Evolutionary conservation across 2,888 invertebrate species (phyloP), one percentile per base, ranked within the genome.

Genomic region (Hybos culiciformis): DNA sequence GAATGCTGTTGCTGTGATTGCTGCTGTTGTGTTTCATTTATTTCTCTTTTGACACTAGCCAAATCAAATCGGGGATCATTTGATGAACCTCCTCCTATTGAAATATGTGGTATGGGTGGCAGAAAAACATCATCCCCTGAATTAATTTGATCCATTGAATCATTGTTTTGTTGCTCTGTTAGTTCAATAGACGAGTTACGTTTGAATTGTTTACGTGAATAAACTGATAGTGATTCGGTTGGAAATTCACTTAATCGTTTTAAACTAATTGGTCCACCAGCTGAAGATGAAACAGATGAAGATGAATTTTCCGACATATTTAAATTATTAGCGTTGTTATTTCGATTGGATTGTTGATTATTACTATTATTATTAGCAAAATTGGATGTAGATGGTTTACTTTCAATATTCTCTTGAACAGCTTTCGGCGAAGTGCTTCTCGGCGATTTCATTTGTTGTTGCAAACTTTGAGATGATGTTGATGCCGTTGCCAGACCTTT

Each of bases 401-500:
- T n/a, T 32, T 31, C 19, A 42, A 34, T 18, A 21, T 45, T 47
- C 43, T 32, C 29, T 48, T 12, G 44, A 37, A 42, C 46, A 54
- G 26, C n/a, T 40, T 12, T 15, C 14, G 9, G 18, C 15, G 29
- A n/a, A n/a, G n/a, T n/a, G n/a, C n/a, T n/a, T n/a, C n/a, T n/a
- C 5, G 29, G 29, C 2, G 47, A 46, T 37, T 51, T 36, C 39
- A 19, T 39, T 39, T 46, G 47, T 24, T 46, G 31, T 41, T 55
- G 56, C 50, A 52, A 53, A 48, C 56, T 47, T 31, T 60, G 59
- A 5, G 62, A 54, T n/a, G 55, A 49, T 4, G 56, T 51, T 8
- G 58, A 53, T 41, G 62, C 63, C 38, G 66, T 66, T 5, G 68
- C 65, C 43, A 69, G 51, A 2, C 69, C 69, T 53, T 68, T 66